Percentiles rank a stretch among this genome's conserved stretches.
Conservation (phyloP, 2,888 invertebrate species). For the Troilus luridus region DNA sequence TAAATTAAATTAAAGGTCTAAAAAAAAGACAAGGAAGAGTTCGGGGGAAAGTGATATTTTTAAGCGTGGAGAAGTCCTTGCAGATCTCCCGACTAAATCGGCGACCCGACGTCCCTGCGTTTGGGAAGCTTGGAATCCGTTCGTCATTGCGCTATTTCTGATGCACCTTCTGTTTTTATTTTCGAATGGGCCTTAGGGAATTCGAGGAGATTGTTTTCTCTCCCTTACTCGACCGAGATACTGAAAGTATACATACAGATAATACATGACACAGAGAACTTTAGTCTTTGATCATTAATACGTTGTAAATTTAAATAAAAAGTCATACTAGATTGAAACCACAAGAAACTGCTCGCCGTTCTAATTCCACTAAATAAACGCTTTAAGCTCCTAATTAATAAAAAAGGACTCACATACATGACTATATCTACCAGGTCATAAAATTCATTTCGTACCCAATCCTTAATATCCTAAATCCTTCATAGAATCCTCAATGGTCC, state of each 20-base stretch:
- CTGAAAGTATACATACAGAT: not conserved
- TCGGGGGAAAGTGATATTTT: constrained; percentile 6
- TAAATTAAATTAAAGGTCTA: not conserved
- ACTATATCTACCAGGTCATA: too few species aligned
- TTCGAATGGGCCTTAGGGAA: not conserved
- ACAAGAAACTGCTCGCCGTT: too few species aligned
- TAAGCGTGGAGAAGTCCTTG: constrained; percentile 38
- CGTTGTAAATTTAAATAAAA: too few species aligned
- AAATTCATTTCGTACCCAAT: too few species aligned
- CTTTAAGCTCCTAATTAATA: too few species aligned
- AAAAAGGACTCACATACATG: too few species aligned
- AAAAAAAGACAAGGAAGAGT: not conserved
- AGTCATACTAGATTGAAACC: too few species aligned
- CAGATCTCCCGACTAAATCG: not conserved
- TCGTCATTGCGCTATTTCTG: constrained; percentile 37
- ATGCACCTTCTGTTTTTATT: constrained; percentile 13
- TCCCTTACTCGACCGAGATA: not conserved
- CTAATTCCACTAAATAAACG: too few species aligned
- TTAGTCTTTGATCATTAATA: too few species aligned
- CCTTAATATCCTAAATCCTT: too few species aligned
- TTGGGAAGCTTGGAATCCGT: not conserved
- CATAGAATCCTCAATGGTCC: too few species aligned
- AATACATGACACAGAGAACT: not conserved
- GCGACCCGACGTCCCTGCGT: not conserved
- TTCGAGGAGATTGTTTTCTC: not conserved